Percentiles rank a stretch among this genome's conserved stretches.
Evolutionary conservation across 2,888 invertebrate species (phyloP).

Genomic region (Aproaerema taeniolella): DNA sequence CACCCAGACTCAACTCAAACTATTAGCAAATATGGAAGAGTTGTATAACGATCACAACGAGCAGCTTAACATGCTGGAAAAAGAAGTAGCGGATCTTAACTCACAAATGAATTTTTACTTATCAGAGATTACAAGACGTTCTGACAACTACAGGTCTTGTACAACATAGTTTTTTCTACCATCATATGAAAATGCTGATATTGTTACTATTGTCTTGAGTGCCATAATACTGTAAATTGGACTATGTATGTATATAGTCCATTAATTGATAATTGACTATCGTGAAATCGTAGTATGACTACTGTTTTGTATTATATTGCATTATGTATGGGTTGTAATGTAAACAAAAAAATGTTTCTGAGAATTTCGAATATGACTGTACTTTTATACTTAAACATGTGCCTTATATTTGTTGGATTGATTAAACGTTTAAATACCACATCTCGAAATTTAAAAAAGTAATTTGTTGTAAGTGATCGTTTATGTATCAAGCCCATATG

Average conservation of each 20-base stretch:
- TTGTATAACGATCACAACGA: conserved; percentile 82
- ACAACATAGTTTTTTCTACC: conserved; percentile 43
- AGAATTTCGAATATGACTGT: background rate
- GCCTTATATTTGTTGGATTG: no score
- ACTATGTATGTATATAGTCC: conserved; percentile 27
- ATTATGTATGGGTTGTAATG: conserved; percentile 28
- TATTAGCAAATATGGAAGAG: conserved; percentile 83
- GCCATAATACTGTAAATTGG: conserved; percentile 41
- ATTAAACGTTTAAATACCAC: no score
- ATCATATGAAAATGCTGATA: conserved; percentile 16
- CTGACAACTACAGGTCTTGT: conserved; percentile 80
- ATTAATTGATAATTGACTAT: conserved; percentile 33
- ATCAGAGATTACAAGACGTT: conserved; percentile 77
- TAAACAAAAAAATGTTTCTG: background rate
- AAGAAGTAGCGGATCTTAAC: conserved; percentile 79
- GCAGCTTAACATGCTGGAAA: conserved; percentile 76
- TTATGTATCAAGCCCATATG: no score
- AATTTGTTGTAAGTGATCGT: no score
- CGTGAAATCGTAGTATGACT: conserved; percentile 46
- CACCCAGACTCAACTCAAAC: conserved; percentile 84
- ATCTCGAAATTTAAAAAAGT: no score
- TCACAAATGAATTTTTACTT: conserved; percentile 81
- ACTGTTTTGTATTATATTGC: conserved; percentile 38
- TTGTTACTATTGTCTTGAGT: conserved; percentile 34
- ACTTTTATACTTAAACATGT: conserved; percentile 1